Evolutionary conservation across 2,888 invertebrate genomes (phyloP), one percentile per base, ranked within the genome.

Genomic region (Thymelicus lineola): DNA sequence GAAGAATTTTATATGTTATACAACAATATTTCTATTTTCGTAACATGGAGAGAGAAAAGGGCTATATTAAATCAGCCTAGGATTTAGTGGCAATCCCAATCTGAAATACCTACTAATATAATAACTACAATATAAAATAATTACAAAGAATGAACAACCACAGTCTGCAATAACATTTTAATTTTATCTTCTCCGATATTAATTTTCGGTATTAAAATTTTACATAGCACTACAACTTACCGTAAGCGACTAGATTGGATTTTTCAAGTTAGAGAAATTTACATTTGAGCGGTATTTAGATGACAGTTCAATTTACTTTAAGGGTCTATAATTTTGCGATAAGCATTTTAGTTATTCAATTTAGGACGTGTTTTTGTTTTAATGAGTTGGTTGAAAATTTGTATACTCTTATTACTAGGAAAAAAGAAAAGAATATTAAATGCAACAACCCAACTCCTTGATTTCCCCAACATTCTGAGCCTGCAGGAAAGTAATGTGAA

Each of bases 281-380:
- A 57, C 61, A 55, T 68, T 62, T 68, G 17, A 62, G 55, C 55
- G 45, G 55, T 62, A 45, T 68, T 68, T 68, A 68, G 61, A 68
- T 68, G 67, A 68, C 67, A 68, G 61, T 45, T 62, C 67, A 68
- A 68, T 68, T 68, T 67, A 67, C 35, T 61, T 61, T 28, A 20
- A 20, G 59, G 17, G 12, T 45, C 58, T 53, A 55, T 28, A 53
- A 61, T 53, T 67, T 67, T 4, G 67, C 50, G 67, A 28, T 67
- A 61, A 61, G 48, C 48, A n/a, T 61, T 65, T 55, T 36, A 15
- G 42, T 53, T 67, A 67, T 67, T 61, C n/a, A 60, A 59, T 60
- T 59, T 66, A 9, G 12, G n/a, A 9, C 53, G 7, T 45, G 38
- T 53, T 38, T 59, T 59, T 59, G 38, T 36, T 59, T 38, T 59